Evolutionary conservation across 1,140 invertebrate genomes (phyloP).

Genomic region (Macrobrachium nipponense): DNA sequence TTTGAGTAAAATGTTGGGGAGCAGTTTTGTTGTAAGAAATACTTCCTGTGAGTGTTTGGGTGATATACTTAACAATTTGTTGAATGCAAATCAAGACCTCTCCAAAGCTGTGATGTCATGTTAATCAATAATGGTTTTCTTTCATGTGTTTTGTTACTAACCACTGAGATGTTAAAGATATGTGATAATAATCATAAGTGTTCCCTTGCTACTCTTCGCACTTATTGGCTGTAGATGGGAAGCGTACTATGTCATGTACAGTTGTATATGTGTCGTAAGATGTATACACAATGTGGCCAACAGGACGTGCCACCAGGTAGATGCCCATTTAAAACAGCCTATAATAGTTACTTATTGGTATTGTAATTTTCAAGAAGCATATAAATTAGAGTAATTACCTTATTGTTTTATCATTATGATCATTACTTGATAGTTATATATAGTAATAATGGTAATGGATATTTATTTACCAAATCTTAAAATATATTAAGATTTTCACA

Average conservation of each 20-base stretch:
- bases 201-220: constrained; percentile 48
- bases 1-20: too few relatives aligned
- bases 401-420: not conserved
- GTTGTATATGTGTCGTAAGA: constrained; percentile 41
- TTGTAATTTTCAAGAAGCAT: not conserved
- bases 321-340: constrained; percentile 24
- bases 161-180: constrained; percentile 41
- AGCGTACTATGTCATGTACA: constrained; percentile 45
- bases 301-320: constrained; percentile 54
- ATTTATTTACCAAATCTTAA: too few relatives aligned
- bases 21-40: too few relatives aligned
- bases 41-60: too few relatives aligned
- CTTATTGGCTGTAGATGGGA: constrained; percentile 53
- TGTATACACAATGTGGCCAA: constrained; percentile 50
- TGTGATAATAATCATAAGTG: constrained; percentile 34
- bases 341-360: not conserved
- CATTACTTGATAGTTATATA: not conserved
- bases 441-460: too few relatives aligned
- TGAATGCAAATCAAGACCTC: too few relatives aligned
- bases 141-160: not conserved
- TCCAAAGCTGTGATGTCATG: too few relatives aligned
- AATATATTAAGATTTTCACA: too few relatives aligned
- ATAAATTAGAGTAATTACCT: not conserved
- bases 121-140: too few relatives aligned
- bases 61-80: too few relatives aligned